Evolutionary conservation across 2,113 vertebrate species (phyloP).

Genomic region (Cephalopholis sonnerati): DNA sequence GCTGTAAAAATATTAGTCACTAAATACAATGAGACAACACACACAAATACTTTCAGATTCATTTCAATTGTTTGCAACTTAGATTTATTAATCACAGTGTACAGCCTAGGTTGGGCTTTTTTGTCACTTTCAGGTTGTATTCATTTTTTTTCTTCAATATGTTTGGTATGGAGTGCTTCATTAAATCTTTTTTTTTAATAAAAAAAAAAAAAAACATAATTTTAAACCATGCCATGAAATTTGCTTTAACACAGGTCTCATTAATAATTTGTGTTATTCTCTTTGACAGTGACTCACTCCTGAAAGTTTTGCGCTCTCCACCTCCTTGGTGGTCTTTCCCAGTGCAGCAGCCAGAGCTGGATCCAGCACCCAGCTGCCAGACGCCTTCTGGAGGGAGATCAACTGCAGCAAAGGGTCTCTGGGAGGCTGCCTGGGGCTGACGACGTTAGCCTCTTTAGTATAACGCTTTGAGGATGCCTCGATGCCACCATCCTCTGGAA

Average conservation of each 20-base stretch:
- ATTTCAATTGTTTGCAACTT: not conserved
- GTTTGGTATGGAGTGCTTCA: not conserved
- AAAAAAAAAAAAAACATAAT: not conserved
- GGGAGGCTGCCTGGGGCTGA: not conserved
- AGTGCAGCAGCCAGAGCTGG: slow-evolving; percentile 74
- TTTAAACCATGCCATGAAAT: not conserved
- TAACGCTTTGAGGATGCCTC: accelerated
- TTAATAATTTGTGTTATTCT: too few species aligned
- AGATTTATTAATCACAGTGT: not conserved
- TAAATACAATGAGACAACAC: too few species aligned
- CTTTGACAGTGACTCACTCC: slow-evolving; percentile 60
- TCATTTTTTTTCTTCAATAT: not conserved
- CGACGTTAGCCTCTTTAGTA: too few species aligned
- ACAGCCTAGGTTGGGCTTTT: not conserved
- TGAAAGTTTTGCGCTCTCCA: slow-evolving; percentile 62
- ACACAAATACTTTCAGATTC: not conserved
- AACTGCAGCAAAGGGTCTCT: slow-evolving; percentile 75
- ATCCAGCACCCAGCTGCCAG: slow-evolving; percentile 85
- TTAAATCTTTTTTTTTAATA: not conserved
- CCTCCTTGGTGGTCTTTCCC: slow-evolving; percentile 69
- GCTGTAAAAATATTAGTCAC: too few species aligned
- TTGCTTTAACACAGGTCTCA: not conserved
- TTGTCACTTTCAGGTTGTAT: not conserved
- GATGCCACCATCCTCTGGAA: not conserved
- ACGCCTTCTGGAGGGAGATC: slow-evolving; percentile 85